phyloP scores from a whole-genome alignment of 2,113 vertebrate species.

The Trichomycterus rosablanca region DNA sequence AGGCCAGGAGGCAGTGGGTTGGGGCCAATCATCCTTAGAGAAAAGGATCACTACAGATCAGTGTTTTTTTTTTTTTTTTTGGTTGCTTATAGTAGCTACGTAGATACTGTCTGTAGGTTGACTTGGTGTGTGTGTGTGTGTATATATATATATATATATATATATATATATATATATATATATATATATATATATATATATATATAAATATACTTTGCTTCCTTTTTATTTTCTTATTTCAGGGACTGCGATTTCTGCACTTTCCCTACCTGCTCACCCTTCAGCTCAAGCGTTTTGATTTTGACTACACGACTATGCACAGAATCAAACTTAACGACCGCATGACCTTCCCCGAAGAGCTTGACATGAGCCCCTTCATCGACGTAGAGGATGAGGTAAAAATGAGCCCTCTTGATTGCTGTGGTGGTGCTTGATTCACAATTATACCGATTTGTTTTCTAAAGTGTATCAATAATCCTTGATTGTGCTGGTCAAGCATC shows the following conservation, averaged over 20 bases:
- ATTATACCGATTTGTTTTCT: neutral
- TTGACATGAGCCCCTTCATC: conserved; percentile 97
- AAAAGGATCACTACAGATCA: no score
- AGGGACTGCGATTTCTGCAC: conserved; percentile 96
- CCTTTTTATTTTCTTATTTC: no score
- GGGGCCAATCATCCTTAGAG: no score
- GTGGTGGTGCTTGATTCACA: neutral
- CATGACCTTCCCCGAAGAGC: conserved; percentile 96
- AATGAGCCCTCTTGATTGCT: neutral
- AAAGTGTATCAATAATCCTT: neutral
- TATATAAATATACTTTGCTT: no score
- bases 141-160: no score
- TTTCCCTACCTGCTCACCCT: conserved; percentile 94
- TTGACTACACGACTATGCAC: conserved; percentile 99
- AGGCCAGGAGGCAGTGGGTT: neutral
- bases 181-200: no score
- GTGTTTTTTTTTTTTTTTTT: no score
- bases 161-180: no score
- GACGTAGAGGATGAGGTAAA: conserved; percentile 96
- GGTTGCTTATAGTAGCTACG: no score
- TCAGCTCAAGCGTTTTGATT: conserved; percentile 97
- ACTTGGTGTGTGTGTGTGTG: no score
- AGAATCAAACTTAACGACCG: conserved; percentile 97
- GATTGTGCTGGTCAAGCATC: no score
- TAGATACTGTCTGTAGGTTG: no score